phyloP scores from a whole-genome alignment of 2,888 invertebrate genomes.

The Amorpha juglandis region DNA sequence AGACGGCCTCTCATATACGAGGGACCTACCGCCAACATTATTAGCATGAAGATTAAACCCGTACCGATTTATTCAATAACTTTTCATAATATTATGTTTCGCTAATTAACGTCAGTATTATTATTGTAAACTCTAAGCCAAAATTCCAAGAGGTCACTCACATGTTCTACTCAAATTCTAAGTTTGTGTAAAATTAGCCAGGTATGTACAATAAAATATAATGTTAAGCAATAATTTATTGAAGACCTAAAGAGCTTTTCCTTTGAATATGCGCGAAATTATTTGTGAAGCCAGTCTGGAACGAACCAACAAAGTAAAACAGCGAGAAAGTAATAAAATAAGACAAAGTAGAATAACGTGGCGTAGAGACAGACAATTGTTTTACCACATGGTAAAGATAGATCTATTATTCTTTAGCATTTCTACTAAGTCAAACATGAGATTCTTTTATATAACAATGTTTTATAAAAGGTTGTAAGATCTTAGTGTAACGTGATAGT shows the following conservation, averaged over 20 bases:
- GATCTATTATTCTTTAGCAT: not conserved
- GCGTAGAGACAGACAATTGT: constrained; percentile 5
- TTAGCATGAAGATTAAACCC: too few relatives aligned
- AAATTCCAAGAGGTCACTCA: too few relatives aligned
- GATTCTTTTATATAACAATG: not conserved
- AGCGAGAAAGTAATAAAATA: constrained; percentile 9
- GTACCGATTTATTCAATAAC: too few relatives aligned
- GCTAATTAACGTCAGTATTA: too few relatives aligned
- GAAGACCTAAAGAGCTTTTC: not conserved
- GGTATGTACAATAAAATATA: not conserved
- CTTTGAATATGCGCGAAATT: not conserved
- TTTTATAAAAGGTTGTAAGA: not conserved
- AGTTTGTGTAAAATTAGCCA: too few relatives aligned
- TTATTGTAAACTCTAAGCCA: too few relatives aligned
- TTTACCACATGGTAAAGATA: not conserved
- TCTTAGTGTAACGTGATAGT: too few relatives aligned
- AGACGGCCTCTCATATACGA: too few relatives aligned
- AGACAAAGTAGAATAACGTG: not conserved
- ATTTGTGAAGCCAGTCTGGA: not conserved
- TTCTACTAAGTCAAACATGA: not conserved
- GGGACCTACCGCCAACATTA: too few relatives aligned
- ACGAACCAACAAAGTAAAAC: constrained; percentile 5
- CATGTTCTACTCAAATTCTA: too few relatives aligned
- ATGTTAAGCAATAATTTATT: not conserved
- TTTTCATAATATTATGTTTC: too few relatives aligned